Conservation (phyloP, 2,113 vertebrate species). For the Eidolon helvum region DNA sequence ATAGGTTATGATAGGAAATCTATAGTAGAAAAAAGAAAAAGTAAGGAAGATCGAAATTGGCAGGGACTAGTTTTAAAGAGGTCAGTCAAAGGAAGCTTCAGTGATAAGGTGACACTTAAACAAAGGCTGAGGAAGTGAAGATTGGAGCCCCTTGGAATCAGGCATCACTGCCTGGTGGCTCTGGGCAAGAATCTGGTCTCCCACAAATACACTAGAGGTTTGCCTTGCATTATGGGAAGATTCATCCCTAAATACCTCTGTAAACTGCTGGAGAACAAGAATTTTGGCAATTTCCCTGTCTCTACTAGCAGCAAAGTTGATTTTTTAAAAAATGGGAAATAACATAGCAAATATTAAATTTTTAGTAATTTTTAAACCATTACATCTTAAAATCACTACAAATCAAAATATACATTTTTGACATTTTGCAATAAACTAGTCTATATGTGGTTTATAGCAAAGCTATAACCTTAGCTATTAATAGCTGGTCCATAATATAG, state of each 20-base stretch:
- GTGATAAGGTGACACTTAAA: not conserved
- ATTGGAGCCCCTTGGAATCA: not conserved
- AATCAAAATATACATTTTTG: not conserved
- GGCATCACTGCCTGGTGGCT: not conserved
- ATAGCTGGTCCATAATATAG: not conserved
- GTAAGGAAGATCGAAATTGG: not conserved
- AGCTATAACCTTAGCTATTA: not conserved
- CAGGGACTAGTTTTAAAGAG: not conserved
- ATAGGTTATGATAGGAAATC: not conserved
- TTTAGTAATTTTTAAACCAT: not conserved
- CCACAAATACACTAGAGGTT: not conserved
- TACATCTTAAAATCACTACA: not conserved
- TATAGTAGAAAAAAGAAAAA: not conserved
- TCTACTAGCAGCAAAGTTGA: not conserved
- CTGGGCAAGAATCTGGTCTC: not conserved
- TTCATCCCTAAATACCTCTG: not conserved
- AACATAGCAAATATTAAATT: not conserved
- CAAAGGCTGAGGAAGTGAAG: not conserved
- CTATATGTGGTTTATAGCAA: not conserved
- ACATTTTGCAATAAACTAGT: not conserved
- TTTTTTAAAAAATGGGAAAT: not conserved
- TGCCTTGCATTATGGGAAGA: not conserved
- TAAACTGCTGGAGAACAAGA: not conserved
- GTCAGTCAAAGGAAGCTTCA: not conserved
- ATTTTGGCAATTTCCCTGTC: not conserved